These are phyloP conservation scores for Periphyllus acericola DNA, from an alignment of 2,888 invertebrate species.

Conservation along the genomic window DNA sequence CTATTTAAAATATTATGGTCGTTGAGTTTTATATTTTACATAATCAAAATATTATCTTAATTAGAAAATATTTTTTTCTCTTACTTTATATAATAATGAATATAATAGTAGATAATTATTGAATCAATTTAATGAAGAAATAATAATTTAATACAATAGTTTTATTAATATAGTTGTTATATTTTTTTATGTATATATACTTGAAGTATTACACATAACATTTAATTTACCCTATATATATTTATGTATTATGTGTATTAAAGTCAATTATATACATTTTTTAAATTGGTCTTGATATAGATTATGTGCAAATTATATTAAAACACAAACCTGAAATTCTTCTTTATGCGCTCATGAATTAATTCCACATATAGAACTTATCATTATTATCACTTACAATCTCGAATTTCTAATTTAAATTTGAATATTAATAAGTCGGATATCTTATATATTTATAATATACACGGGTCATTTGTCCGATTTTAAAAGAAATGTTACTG, in stretches of 20 bases:
- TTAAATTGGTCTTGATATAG: conserved; percentile 7
- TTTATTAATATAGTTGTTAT: background rate
- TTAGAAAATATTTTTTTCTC: background rate
- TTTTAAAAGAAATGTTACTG: background rate
- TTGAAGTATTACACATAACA: background rate
- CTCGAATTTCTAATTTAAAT: background rate
- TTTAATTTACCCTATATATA: background rate
- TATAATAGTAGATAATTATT: background rate
- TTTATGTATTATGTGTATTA: background rate
- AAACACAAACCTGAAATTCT: conserved; percentile 29
- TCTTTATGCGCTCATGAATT: background rate
- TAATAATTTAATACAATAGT: background rate
- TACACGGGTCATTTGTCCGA: background rate
- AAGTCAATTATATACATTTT: background rate
- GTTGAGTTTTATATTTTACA: background rate
- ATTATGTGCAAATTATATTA: conserved; percentile 30
- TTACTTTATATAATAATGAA: background rate
- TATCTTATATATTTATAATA: background rate
- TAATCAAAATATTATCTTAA: background rate
- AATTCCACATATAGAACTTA: background rate
- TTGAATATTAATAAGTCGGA: background rate
- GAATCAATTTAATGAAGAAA: background rate
- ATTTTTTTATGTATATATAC: too few species aligned
- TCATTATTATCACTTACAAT: background rate
- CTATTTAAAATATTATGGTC: background rate